These are phyloP conservation scores for Penaeus vannamei DNA, from an alignment of 1,140 invertebrate genomes.

Conservation along the genomic window DNA sequence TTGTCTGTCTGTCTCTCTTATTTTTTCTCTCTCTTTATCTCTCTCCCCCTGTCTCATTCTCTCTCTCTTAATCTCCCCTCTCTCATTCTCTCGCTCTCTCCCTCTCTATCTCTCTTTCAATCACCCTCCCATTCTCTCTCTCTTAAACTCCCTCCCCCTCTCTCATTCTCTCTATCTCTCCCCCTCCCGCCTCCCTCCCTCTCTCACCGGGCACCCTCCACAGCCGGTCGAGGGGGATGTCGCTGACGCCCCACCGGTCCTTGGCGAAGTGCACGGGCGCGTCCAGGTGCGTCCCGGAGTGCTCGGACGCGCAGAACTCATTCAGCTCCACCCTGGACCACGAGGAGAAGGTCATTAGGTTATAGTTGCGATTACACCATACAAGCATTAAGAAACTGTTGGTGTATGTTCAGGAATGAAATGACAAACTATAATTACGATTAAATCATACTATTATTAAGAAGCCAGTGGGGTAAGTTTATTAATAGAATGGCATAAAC, in stretches of 20 bases:
- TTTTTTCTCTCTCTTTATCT: neutral
- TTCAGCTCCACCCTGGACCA: slow-evolving; percentile 35
- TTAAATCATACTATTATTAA: too few relatives aligned
- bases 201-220: slow-evolving; percentile 43
- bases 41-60: neutral
- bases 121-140: neutral
- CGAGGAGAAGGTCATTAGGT: too few relatives aligned
- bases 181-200: neutral
- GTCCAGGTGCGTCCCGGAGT: slow-evolving; percentile 45
- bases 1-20: neutral
- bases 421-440: too few relatives aligned
- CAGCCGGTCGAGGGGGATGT: slow-evolving; percentile 26
- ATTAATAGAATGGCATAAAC: too few relatives aligned
- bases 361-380: too few relatives aligned
- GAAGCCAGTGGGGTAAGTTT: too few relatives aligned
- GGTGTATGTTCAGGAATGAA: too few relatives aligned
- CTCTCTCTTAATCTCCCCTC: slow-evolving; percentile 14
- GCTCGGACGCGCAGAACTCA: slow-evolving; percentile 39
- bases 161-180: too few relatives aligned
- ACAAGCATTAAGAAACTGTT: too few relatives aligned
- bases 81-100: slow-evolving; percentile 12
- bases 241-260: slow-evolving; percentile 4
- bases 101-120: slow-evolving; percentile 27
- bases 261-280: slow-evolving; percentile 48
- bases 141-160: neutral